These are phyloP conservation scores for Carterocephalus palaemon DNA, from an alignment of 2,888 invertebrate genomes.

Conservation along the genomic window DNA sequence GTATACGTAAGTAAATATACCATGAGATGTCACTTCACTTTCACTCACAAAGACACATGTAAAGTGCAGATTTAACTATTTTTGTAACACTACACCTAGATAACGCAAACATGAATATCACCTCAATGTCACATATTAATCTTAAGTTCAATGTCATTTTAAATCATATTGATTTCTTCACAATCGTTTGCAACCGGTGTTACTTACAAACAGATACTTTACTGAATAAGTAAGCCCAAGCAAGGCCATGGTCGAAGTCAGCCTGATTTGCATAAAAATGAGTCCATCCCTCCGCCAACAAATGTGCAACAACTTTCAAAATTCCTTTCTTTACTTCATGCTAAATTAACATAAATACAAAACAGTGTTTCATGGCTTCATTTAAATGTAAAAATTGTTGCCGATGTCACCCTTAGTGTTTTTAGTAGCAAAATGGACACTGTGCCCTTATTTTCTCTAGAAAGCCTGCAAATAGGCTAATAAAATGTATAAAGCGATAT, in stretches of 20 bases:
- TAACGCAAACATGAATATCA: background rate
- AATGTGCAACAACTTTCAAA: slow-evolving; percentile 62
- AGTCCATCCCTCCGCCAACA: slow-evolving; percentile 40
- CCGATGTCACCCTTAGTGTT: too few relatives aligned
- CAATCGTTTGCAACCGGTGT: slow-evolving; percentile 27
- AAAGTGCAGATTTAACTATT: too few relatives aligned
- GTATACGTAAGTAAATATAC: too few relatives aligned
- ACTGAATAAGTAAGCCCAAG: slow-evolving; percentile 6
- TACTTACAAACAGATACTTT: slow-evolving; percentile 24
- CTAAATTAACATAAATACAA: slow-evolving; percentile 30
- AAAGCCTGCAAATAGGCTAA: too few relatives aligned
- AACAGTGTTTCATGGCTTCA: background rate
- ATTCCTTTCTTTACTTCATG: slow-evolving; percentile 36
- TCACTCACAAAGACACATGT: too few relatives aligned
- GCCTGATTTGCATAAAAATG: slow-evolving; percentile 69
- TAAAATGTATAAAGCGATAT: too few relatives aligned
- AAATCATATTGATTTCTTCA: too few relatives aligned
- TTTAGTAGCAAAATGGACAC: too few relatives aligned
- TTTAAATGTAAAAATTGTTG: background rate
- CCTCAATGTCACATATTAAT: background rate
- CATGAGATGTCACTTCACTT: too few relatives aligned
- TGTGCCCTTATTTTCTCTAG: too few relatives aligned
- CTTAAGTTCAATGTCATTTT: background rate
- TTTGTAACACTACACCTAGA: too few relatives aligned
- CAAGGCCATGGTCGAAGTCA: slow-evolving; percentile 36